These are phyloP conservation scores for Monopterus albus DNA, from an alignment of 2,113 vertebrate genomes.

Conservation along the genomic window DNA sequence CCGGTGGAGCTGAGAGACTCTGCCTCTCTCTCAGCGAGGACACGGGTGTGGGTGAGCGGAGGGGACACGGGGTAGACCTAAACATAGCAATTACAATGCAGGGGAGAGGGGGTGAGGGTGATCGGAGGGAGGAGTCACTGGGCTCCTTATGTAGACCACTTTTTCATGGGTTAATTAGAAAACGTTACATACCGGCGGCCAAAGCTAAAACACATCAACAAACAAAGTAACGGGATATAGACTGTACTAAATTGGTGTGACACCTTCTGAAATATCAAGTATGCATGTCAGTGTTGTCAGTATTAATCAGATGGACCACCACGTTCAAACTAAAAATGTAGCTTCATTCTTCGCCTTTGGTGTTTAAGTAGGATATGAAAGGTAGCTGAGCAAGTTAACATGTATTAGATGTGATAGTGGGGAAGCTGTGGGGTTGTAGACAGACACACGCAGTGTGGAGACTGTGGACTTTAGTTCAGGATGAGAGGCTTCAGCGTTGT, in stretches of 20 bases:
- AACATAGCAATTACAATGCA: background rate
- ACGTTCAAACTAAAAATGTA: too few relatives aligned
- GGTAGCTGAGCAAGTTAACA: too few relatives aligned
- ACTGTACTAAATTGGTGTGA: too few relatives aligned
- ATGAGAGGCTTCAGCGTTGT: background rate
- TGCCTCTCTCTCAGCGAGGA: background rate
- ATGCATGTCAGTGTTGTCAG: too few relatives aligned
- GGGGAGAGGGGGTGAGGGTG: slow-evolving; percentile 7
- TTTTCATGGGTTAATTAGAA: slow-evolving; percentile 49
- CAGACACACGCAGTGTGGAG: background rate
- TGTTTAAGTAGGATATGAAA: too few relatives aligned
- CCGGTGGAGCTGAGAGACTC: slow-evolving; percentile 4
- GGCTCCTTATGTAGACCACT: slow-evolving; percentile 11
- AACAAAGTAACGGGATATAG: background rate
- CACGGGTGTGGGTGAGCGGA: slow-evolving; percentile 1
- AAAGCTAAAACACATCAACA: too few relatives aligned
- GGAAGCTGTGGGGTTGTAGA: background rate
- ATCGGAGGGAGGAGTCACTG: slow-evolving; percentile 4
- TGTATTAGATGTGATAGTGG: too few relatives aligned
- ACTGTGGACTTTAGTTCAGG: background rate
- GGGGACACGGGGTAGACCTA: slow-evolving; percentile 32
- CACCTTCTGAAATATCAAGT: too few relatives aligned
- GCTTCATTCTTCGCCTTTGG: too few relatives aligned
- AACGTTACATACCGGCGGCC: background rate
- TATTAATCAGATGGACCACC: too few relatives aligned